Evolutionary conservation across 2,797 vertebrate genomes (phyloP), one percentile per base, ranked within the genome.

Genomic region (Sparidentex hasta): DNA sequence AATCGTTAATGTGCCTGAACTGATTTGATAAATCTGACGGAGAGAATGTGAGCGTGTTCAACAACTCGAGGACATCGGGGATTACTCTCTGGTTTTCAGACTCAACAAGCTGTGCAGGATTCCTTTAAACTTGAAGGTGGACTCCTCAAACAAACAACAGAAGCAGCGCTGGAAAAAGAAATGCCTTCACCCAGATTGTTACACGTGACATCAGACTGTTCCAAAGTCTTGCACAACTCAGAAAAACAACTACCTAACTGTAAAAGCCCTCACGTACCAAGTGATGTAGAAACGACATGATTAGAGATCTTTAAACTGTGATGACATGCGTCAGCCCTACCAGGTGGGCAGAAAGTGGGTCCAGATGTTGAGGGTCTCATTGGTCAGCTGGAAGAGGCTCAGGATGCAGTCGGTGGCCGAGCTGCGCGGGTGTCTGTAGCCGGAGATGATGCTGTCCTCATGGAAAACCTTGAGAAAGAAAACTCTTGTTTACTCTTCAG

Each of bases 341-440:
- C 97, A 98, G 81, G 97, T 95, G 5, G 98, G 97, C 58, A 99
- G 69, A 59, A 99, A 96, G 83, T 99, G 98, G 0, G 98, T 99
- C 98, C 98, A 99, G 92, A 99, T 97, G 88, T 99, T 99, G 47
- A 99, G 92, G 0, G 98, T 99, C 94, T 99, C 98, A 46, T 99
- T 99, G 68, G 97, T 98, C 94, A 98, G 95, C 79, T 97, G 97
- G 90, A 99, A 98, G 86, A 97, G 94, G 77, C 98, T 99, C 80
- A 96, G 95, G 82, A 99, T 65, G 25, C 98, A 99, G 81, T 97
- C 96, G 0, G 92, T 92, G 62, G 97, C 97, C 0, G 98, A 98
- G 87, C 97, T 98, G 33, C 87, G 72, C 0, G 98, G 98, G 3
- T 96, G 96, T 4, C 98, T 96, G 86, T 99, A 99, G 74, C 98